phyloP scores from a whole-genome alignment of 1,140 invertebrate species.

The Callitettix versicolor region DNA sequence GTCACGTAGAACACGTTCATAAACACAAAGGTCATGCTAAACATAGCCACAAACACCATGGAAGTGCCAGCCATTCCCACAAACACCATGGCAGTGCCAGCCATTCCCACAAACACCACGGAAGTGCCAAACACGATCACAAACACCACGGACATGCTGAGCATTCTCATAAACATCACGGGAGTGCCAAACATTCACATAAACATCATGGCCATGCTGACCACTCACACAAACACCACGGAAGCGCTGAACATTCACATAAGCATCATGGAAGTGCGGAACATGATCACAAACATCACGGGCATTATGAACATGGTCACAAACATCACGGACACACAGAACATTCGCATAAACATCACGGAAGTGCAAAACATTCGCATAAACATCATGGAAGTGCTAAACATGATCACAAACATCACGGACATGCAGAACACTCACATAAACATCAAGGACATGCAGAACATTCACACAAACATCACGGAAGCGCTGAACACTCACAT shows the following conservation, averaged over 20 bases:
- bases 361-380: neutral
- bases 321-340: conserved; percentile 4
- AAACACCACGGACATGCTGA: conserved; percentile 9
- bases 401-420: conserved; percentile 7
- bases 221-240: neutral
- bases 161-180: conserved; percentile 4
- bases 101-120: neutral
- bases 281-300: conserved; percentile 4
- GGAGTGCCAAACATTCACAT: conserved; percentile 2
- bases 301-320: neutral
- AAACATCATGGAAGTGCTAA: conserved; percentile 1
- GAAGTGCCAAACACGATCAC: conserved; percentile 9
- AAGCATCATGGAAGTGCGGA: neutral
- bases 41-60: conserved; percentile 8
- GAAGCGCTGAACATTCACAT: neutral
- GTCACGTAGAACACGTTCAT: conserved; percentile 8
- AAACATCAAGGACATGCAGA: conserved; percentile 1
- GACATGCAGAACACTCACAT: neutral
- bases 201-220: conserved; percentile 1
- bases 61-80: neutral
- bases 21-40: conserved; percentile 5
- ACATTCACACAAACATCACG: conserved; percentile 6
- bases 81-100: neutral
- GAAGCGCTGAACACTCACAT: conserved; percentile 2
- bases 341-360: conserved; percentile 3